phyloP scores from a whole-genome alignment of 2,888 invertebrate species.

The Ophion slaviceki region DNA sequence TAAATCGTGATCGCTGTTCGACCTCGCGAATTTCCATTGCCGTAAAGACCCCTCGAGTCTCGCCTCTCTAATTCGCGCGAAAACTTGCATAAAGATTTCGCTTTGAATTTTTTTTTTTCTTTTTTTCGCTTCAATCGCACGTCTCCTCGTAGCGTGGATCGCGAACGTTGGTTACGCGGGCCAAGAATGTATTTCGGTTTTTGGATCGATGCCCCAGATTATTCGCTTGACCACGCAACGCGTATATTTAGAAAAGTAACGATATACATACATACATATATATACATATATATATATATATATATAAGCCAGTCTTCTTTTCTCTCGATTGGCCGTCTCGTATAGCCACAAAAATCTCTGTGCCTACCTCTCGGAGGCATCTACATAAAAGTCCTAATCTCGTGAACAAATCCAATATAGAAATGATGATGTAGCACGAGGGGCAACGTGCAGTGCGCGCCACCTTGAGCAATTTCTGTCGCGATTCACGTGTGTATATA shows the following conservation, averaged over 20 bases:
- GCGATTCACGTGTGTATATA: no score
- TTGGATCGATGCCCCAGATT: conserved; percentile 78
- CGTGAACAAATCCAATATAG: conserved; percentile 3
- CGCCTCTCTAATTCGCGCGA: no score
- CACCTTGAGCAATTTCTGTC: no score
- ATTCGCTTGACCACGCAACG: conserved; percentile 79
- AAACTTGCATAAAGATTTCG: no score
- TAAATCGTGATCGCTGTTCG: no score
- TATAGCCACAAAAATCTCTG: not conserved
- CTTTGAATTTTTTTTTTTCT: conserved; percentile 14
- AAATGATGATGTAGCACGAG: not conserved
- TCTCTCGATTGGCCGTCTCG: conserved; percentile 17
- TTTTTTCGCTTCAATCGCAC: not conserved
- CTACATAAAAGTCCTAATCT: not conserved
- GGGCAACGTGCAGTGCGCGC: no score
- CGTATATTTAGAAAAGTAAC: conserved; percentile 79
- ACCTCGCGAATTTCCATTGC: no score
- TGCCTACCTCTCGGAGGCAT: not conserved
- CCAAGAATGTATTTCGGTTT: conserved; percentile 75
- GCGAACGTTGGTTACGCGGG: conserved; percentile 29
- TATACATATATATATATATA: conserved; percentile 2
- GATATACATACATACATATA: conserved; percentile 9
- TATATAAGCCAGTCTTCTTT: no score
- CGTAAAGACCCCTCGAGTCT: no score
- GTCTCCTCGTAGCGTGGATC: conserved; percentile 6